Evolutionary conservation across 2,888 invertebrate species (phyloP).

Genomic region (Oxytorus armatus): DNA sequence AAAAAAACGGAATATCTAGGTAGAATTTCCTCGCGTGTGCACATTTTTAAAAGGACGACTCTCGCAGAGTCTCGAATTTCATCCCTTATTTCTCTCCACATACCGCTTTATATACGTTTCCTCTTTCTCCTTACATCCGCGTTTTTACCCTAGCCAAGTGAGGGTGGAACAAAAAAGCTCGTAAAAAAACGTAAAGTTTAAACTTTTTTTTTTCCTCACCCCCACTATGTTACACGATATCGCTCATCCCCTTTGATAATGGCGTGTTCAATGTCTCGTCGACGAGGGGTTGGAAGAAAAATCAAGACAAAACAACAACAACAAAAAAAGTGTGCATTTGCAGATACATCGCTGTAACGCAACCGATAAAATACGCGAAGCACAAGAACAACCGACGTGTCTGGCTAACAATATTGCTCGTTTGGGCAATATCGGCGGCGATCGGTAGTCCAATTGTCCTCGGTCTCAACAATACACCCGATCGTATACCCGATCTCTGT

Average conservation of each 20-base stretch:
- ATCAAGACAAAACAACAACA: background rate
- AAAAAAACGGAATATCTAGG: too few species aligned
- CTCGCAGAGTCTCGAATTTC: background rate
- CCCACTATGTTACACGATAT: too few species aligned
- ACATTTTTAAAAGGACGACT: too few species aligned
- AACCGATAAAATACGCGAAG: slow-evolving; percentile 99
- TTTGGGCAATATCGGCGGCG: slow-evolving; percentile 97
- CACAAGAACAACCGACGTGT: slow-evolving; percentile 98
- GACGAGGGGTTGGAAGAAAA: background rate
- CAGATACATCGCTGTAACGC: slow-evolving; percentile 99
- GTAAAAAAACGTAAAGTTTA: too few species aligned
- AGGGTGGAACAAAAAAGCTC: too few species aligned
- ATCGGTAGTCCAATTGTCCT: slow-evolving; percentile 98
- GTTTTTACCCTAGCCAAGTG: too few species aligned
- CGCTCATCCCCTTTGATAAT: background rate
- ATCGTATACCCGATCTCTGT: slow-evolving; percentile 93
- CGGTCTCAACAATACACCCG: slow-evolving; percentile 97
- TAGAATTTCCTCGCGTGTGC: too few species aligned
- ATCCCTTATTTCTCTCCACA: background rate
- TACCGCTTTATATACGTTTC: background rate
- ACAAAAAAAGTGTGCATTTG: slow-evolving; percentile 78
- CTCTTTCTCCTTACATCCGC: background rate
- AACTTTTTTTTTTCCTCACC: too few species aligned
- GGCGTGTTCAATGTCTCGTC: background rate
- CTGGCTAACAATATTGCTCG: slow-evolving; percentile 96